Base-by-base conservation (phyloP, 2,797 vertebrate genomes). In the Ambastaia sidthimunki region DNA sequence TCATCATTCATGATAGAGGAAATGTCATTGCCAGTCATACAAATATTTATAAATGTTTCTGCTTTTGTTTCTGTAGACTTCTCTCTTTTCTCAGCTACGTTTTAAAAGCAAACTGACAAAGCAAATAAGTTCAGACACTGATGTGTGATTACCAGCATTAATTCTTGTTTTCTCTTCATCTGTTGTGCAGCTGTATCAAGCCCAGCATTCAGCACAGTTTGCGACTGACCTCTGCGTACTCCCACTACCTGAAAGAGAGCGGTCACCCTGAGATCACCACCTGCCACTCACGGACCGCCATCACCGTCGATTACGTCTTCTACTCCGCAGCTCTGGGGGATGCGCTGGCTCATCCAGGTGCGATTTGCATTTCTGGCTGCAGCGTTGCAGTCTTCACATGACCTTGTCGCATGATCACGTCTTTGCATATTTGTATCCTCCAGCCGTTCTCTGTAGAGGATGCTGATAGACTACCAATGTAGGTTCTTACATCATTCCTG, bases 301-400 rank as follows among this genome's bases (percentile, higher is more conserved):
- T 95, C 83, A 98, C 97, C 0, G 97, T 99, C 85, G 98, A 99
- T 86, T 99, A 99, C 84, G 97, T 99, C 25, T 52, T 47, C 19
- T 47, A 71, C 44, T 54, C 96, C 7, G 87, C 91, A 62, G 88
- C 86, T 65, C 89, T 86, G 0, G 87, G 89, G 9, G 85, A 84
- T 0, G 12, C 18, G 50, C 50, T 78, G 76, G 48, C 48, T 66
- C 85, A 87, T 7, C 52, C 25, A 71, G 44, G 37, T 71, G 7
- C 11, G 23, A 63, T 63, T 34, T 31, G 25, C 31, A n/a, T 34
- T 18, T 63, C 15, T 12, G 12, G 57, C 23, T 16, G 25, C 13
- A 31, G 13, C 16, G 3, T 62, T 62, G 28, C 2, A 4, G n/a
- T 54, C 5, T 60, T 1, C 15, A 1, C 15, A 15, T 16, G 59